These are phyloP conservation scores for Capitella teleta DNA, from an alignment of 1,140 invertebrate genomes.

Conservation along the genomic window DNA sequence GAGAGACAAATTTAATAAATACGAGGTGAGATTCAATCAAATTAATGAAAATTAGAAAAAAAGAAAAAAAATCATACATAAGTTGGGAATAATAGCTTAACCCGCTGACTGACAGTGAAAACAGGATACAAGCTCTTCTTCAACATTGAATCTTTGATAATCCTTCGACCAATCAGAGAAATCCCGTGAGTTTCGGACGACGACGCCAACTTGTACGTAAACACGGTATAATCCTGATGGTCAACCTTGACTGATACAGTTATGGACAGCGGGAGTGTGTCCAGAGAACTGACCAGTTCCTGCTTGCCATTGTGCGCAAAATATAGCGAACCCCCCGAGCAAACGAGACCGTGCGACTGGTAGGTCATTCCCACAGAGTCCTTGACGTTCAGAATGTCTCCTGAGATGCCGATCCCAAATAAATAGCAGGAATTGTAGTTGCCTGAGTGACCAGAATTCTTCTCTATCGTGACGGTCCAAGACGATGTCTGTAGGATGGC, in stretches of 20 bases:
- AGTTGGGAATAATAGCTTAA: background rate
- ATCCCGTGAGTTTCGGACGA: background rate
- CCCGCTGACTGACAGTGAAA: background rate
- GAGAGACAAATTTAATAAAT: too few relatives aligned
- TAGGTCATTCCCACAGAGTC: constrained; percentile 28
- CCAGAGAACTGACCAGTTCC: background rate
- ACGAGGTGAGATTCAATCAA: too few relatives aligned
- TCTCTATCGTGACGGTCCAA: constrained; percentile 29
- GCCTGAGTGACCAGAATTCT: constrained; percentile 25
- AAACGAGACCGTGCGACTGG: constrained; percentile 24
- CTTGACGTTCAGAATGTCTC: constrained; percentile 20
- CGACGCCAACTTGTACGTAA: background rate
- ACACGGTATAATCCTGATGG: background rate
- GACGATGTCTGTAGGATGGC: constrained; percentile 15
- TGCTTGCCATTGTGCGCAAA: constrained; percentile 18
- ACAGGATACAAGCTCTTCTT: background rate
- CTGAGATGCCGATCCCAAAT: constrained; percentile 30
- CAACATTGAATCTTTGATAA: background rate
- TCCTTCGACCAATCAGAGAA: background rate
- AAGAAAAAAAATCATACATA: too few relatives aligned
- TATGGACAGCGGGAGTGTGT: background rate
- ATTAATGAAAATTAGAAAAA: too few relatives aligned
- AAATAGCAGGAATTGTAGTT: constrained; percentile 26
- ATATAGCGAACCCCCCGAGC: constrained; percentile 22
- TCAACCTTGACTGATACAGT: background rate